These are phyloP conservation scores for Euura saliciscinereae DNA, from an alignment of 1,140 invertebrate species.

Conservation along the genomic window DNA sequence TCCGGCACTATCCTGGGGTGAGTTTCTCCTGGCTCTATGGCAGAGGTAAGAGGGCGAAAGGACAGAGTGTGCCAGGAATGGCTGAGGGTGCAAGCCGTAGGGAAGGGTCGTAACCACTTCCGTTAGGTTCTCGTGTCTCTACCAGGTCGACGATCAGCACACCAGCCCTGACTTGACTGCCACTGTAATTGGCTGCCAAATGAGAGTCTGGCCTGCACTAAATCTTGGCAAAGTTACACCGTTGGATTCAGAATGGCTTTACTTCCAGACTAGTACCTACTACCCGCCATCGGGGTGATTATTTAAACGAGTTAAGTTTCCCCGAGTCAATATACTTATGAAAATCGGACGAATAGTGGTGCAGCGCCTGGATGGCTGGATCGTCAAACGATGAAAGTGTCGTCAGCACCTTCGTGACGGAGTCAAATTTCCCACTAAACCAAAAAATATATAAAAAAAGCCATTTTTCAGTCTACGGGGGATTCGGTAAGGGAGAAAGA, in stretches of 20 bases:
- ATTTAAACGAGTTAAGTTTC: not conserved
- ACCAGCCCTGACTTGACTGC: constrained; percentile 16
- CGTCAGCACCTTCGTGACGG: too few species aligned
- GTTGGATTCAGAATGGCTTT: constrained; percentile 23
- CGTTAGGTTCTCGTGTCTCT: constrained; percentile 1
- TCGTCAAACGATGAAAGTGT: too few species aligned
- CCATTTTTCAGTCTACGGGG: too few species aligned
- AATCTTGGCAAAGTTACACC: constrained; percentile 38
- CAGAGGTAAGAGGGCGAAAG: constrained; percentile 5
- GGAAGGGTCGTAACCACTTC: constrained; percentile 7
- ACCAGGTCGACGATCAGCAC: constrained; percentile 1
- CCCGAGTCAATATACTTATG: constrained; percentile 12
- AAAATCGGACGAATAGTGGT: constrained; percentile 2
- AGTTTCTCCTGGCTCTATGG: constrained; percentile 7
- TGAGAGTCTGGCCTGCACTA: constrained; percentile 42
- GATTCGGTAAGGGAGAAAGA: too few species aligned
- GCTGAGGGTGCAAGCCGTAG: not conserved
- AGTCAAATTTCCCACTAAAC: too few species aligned
- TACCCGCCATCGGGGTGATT: not conserved
- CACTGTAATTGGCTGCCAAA: constrained; percentile 51
- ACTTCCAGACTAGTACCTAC: not conserved
- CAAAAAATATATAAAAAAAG: too few species aligned
- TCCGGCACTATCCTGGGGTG: not conserved
- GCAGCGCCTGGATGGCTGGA: too few species aligned
- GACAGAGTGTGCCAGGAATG: not conserved